Percentiles rank a stretch among this genome's conserved stretches.
These are phyloP conservation scores for Microcebus jonahi DNA, from an alignment of 2,113 vertebrate species.

Conservation along the genomic window DNA sequence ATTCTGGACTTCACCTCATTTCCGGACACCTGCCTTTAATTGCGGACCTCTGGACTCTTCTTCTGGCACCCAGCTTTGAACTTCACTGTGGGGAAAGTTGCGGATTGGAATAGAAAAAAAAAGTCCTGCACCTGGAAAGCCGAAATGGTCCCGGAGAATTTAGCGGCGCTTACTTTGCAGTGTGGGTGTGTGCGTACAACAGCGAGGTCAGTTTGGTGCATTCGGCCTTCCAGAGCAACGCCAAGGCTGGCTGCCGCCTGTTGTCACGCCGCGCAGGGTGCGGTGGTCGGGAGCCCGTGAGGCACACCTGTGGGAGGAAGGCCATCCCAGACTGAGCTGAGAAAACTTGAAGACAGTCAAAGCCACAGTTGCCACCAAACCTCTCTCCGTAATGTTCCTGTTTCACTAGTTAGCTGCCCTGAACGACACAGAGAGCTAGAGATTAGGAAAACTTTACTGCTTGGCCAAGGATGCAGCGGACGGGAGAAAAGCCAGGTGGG, in stretches of 20 bases:
- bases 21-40: background rate
- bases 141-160: background rate
- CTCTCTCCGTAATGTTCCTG: fast-evolving
- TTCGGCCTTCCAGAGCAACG: background rate
- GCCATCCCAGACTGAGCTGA: background rate
- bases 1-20: background rate
- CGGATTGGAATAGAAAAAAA: background rate
- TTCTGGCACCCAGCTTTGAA: background rate
- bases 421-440: fast-evolving
- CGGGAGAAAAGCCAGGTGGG: background rate
- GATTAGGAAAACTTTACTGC: fast-evolving
- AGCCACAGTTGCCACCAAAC: fast-evolving
- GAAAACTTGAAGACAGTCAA: fast-evolving
- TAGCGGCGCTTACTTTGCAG: background rate
- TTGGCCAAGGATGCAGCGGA: background rate
- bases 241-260: fast-evolving
- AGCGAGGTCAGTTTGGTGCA: background rate
- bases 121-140: background rate
- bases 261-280: background rate
- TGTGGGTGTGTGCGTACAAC: fast-evolving
- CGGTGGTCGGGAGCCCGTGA: fast-evolving
- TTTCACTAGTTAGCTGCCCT: background rate
- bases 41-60: background rate
- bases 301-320: too few species aligned
- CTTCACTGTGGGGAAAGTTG: background rate